Evolutionary conservation across 1,140 invertebrate genomes (phyloP), one percentile per base, ranked within the genome.

Genomic region (Carposina sasakii): DNA sequence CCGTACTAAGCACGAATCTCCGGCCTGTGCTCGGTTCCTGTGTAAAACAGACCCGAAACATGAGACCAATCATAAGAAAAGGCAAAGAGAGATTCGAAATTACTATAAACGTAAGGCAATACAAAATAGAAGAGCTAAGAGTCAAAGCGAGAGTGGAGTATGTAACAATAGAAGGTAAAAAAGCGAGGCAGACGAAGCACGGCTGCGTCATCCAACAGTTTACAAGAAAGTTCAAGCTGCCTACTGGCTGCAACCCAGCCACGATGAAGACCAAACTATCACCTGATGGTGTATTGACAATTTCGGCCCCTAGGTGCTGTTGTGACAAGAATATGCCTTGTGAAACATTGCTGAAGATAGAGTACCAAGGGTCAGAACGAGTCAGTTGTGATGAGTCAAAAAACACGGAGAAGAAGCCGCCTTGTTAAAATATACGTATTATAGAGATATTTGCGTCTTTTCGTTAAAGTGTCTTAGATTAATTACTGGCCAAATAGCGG

Each of bases 131-230:
- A 4, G 79, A 83, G 34, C 47, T 83, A 5, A 54, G 67, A n/a
- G 77, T 83, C 0, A 83, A 78, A 50, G 79, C 72, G 0, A 54
- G 66, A 2, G 55, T 69, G 6, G 76, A 83, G 23, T 78, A 68
- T 40, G 60, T 83, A 1, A 54, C 76, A 0, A 68, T 83, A 37
- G 76, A 83, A 64, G 79, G 79, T 0, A 81, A 81, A 52, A 68
- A 81, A 15, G 76, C 79, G 30, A 67, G 60, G n/a, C 67, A 74
- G 33, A 73, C 67, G 0, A 60, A 67, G 28, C 44, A 52, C 17
- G 75, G 77, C 0, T 66, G 50, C 21, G 34, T 73, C 5, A 39
- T 79, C 3, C 48, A 69, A 19, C 64, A 73, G 12, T 79, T 81
- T 39, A 54, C 67, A 0, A 60, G 68, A n/a, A 79, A 71, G 45